Evolutionary conservation across 2,113 vertebrate genomes (phyloP), one percentile per base, ranked within the genome.

Genomic region (Aphyosemion australe): DNA sequence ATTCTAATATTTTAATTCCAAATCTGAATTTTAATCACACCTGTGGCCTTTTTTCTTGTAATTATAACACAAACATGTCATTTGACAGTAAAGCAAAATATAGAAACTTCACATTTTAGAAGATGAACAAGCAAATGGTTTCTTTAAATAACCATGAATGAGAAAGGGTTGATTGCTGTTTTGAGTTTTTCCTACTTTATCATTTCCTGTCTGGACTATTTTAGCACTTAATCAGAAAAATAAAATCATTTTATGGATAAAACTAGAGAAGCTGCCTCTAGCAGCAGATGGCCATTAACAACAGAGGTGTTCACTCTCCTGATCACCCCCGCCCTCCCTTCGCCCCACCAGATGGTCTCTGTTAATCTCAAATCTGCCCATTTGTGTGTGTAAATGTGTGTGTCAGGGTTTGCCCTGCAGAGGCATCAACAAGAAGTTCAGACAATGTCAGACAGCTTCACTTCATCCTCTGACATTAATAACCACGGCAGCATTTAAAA

Each of bases 271-370:
- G 2, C 46, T 46, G 47, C 83, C 77, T 79, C 82, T 76, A 82
- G 79, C 68, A 76, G 78, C 88, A 90, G 86, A 90, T 90, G 88
- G 90, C 81, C 84, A 82, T 85, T 89, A 88, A 89, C 77, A 90
- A 88, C 74, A 85, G 76, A 76, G 83, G 72, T 82, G 87, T 82
- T 90, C 86, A 81, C 81, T 87, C 85, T 85, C 81, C 58, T 60
- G 72, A 82, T 85, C 62, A 61, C 2, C 46, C 41, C n/a, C 8
- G n/a, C 46, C 26, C 26, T 26, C 5, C 3, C 26, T 26, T 26
- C 54, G 76, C 63, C 71, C 66, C 72, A 79, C 54, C 88, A 90
- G 90, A 91, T 91, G 90, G 88, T 67, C 75, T 80, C 79, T 67
- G 84, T 71, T 87, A 87, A 88, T 89, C 85, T 84, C 74, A 72